Conservation (phyloP, 2,113 vertebrate species). For the Geococcyx californianus region DNA sequence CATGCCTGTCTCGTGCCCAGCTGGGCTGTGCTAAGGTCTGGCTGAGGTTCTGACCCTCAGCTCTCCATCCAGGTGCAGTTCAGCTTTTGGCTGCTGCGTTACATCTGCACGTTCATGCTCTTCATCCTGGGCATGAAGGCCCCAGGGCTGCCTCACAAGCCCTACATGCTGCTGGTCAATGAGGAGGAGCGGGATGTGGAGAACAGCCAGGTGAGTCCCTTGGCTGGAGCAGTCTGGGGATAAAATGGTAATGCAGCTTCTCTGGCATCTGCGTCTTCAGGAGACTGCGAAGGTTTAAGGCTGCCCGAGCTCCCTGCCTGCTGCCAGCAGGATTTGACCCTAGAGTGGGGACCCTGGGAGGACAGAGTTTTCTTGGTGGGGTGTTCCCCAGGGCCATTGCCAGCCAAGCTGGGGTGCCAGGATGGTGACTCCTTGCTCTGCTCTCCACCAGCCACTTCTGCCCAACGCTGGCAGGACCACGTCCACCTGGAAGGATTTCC, state of each 20-base stretch:
- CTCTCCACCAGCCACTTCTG: slow-evolving; percentile 67
- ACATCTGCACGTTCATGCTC: slow-evolving; percentile 80
- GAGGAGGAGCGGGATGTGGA: slow-evolving; percentile 90
- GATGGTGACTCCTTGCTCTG: not conserved
- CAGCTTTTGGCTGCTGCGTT: slow-evolving; percentile 85
- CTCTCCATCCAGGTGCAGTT: slow-evolving; percentile 80
- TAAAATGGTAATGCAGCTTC: not conserved
- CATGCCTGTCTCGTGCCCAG: not conserved
- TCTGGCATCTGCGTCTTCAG: not conserved
- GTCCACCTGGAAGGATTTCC: slow-evolving; percentile 90
- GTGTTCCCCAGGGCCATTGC: not conserved
- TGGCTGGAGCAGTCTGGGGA: not conserved
- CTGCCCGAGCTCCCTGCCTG: not conserved
- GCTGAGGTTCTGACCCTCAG: not conserved
- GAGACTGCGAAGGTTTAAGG: not conserved
- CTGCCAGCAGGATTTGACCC: not conserved
- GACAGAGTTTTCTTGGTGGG: not conserved
- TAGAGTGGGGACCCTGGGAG: no score
- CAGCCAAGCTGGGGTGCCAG: not conserved
- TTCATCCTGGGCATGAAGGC: slow-evolving; percentile 90
- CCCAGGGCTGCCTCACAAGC: slow-evolving; percentile 86
- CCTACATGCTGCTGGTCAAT: slow-evolving; percentile 88
- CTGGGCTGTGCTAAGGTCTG: not conserved
- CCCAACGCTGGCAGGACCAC: not conserved
- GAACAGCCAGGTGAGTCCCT: slow-evolving; percentile 76